Percentiles rank a stretch among this genome's conserved stretches.
These are phyloP conservation scores for Clostera curtula DNA, from an alignment of 2,888 invertebrate genomes.

Conservation along the genomic window DNA sequence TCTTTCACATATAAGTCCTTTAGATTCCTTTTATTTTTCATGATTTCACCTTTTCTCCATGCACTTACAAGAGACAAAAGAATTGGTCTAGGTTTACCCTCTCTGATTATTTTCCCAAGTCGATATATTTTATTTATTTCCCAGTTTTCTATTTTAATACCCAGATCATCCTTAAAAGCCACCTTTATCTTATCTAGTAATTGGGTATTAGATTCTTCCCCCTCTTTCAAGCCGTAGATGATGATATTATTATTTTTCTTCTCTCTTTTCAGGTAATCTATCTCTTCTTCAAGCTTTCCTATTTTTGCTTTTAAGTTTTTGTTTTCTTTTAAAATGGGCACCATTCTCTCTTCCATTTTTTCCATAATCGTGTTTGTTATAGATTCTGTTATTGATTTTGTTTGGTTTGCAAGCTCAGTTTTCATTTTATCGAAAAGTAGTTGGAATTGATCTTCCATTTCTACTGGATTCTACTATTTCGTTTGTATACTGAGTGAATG, in stretches of 20 bases:
- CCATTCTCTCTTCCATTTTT: conserved; percentile 1
- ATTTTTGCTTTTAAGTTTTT: conserved; percentile 3
- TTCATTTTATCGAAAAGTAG: too few relatives aligned
- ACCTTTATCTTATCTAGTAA: too few relatives aligned
- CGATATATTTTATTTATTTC: conserved; percentile 1
- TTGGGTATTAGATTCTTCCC: too few relatives aligned
- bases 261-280: too few relatives aligned
- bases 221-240: background rate
- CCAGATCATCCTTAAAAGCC: too few relatives aligned
- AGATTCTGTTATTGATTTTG: too few relatives aligned
- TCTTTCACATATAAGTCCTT: conserved; percentile 14
- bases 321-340: conserved; percentile 1
- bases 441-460: too few relatives aligned
- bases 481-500: too few relatives aligned
- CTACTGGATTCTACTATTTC: too few relatives aligned
- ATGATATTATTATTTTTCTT: too few relatives aligned
- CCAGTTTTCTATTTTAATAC: conserved; percentile 1
- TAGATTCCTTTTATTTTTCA: conserved; percentile 16
- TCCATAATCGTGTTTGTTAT: background rate
- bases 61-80: conserved; percentile 8
- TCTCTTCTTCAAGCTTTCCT: too few relatives aligned
- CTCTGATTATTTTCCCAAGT: conserved; percentile 1
- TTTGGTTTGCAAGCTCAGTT: too few relatives aligned
- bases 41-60: conserved; percentile 17
- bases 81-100: conserved; percentile 5